phyloP scores from a whole-genome alignment of 2,888 invertebrate species.

The Alloplasta piceator region DNA sequence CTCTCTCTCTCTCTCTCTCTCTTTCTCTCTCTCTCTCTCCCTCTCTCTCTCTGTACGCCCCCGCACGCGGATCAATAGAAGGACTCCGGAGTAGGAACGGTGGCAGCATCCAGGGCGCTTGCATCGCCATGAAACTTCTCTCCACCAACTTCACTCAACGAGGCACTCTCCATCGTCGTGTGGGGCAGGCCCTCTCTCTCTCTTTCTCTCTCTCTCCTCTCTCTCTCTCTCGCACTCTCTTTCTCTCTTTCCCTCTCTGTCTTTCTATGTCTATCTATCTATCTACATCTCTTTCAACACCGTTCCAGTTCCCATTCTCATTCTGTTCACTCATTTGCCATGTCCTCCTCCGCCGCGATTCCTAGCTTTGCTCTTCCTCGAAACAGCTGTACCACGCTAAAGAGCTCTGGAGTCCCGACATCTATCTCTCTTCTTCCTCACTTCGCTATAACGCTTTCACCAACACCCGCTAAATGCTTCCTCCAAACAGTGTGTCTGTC shows the following conservation, averaged over 20 bases:
- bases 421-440: no score
- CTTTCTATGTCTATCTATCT: neutral
- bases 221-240: no score
- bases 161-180: constrained; percentile 59
- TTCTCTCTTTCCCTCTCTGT: constrained; percentile 22
- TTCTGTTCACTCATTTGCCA: constrained; percentile 49
- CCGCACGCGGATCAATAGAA: constrained; percentile 64
- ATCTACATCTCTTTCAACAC: constrained; percentile 45
- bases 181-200: constrained; percentile 30
- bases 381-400: neutral
- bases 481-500: no score
- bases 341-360: constrained; percentile 38
- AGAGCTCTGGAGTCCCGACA: no score
- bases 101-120: constrained; percentile 57
- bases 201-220: constrained; percentile 3
- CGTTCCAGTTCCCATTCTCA: constrained; percentile 59
- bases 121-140: constrained; percentile 64
- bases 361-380: constrained; percentile 32
- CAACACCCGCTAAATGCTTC: no score
- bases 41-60: constrained; percentile 11
- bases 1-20: constrained; percentile 61
- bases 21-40: constrained; percentile 56
- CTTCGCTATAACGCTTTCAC: no score
- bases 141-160: constrained; percentile 64
- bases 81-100: constrained; percentile 53